Base-by-base conservation (phyloP, 2,797 vertebrate species). In the Semotilus atromaculatus region DNA sequence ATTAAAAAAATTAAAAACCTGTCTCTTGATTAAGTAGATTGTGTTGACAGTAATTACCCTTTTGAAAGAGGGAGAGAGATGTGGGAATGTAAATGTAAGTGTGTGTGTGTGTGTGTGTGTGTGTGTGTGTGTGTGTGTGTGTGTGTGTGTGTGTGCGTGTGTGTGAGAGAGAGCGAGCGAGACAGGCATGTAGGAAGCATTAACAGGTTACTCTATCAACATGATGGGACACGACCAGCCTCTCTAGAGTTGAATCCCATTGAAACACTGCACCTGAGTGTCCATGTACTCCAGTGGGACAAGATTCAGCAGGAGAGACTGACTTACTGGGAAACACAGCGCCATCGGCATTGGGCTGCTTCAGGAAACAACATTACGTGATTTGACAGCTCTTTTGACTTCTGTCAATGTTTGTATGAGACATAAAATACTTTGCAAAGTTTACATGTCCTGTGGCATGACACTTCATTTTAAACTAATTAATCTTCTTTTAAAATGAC, bases 201-300 rank as follows among this genome's bases (percentile, higher is more conserved):
- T 93, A 91, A 86, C 88, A 92, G 92, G 92, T 94, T 92, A 92
- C 81, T 86, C 82, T 80, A 88, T 88, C 83, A 92, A 91, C 93
- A 77, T 94, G 94, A 94, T 89, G 84, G 86, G 92, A 93, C 94
- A 93, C 87, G 93, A 94, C 87, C 75, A 71, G 84, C 85, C 86
- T 89, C 88, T 88, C 16, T 16, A 38, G 70, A 36, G 16, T 45
- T 80, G 55, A 14, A 78, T 36, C 72, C 82, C 82, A 81, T 77
- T 75, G 66, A 73, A 84, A 86, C 38, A 29, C 81, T 48, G 71
- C n/a, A 31, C 85, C 83, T 80, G 75, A 71, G 78, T 60, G 58
- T 85, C 83, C 53, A 76, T 81, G 72, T 53, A 80, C 81, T 88
- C 86, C 79, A 77, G 84, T 76, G 34, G 43, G 88, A 85, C 88